Base-by-base conservation (phyloP, 2,113 vertebrate species). In the Poeciliopsis occidentalis region DNA sequence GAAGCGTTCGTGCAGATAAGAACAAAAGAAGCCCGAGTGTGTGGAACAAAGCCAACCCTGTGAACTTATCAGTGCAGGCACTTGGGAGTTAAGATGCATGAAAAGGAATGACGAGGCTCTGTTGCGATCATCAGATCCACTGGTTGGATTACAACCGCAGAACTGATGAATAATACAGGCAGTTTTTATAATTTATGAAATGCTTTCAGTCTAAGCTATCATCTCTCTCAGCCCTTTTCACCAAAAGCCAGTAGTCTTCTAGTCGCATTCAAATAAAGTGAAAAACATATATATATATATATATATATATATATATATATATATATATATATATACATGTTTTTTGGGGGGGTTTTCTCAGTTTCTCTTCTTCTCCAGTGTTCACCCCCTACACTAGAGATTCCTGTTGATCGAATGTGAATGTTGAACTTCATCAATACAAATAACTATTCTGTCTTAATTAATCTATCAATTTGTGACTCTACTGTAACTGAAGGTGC, bases 21-120 rank as follows among this genome's bases (percentile, higher is more conserved):
- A 61, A 83, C 44, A 67, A 57, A 80, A 69, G 19, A 63, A 51
- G 5, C 30, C 32, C 11, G 24, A 41, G 60, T 17, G 31, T 66
- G 54, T 62, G 64, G 27, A 78, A 69, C 29, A 22, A 34, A 78
- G 67, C 65, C 27, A 22, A 41, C 7, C 17, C 60, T 60, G 47
- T 44, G 44, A 29, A 41, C 67, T 32, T 19, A 29, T 57, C 47
- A 37, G 4, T 11, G 24, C 57, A 61, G 29, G 67, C 29, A 61
- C 54, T 37, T 13, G n/a, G 39, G 39, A 37, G 60, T 61, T 51
- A 10, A 57, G 54, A 72, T 30, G 37, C 5, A 41, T 47, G 60
- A 44, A 27, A 12, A 24, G 37, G 39, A 27, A 54, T 57, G 44
- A 71, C 57, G 47, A 29, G n/a, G n/a, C 19, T 78, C 60, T 71